These are phyloP conservation scores for Gorsachius magnificus DNA, from an alignment of 2,797 vertebrate genomes.

Conservation along the genomic window DNA sequence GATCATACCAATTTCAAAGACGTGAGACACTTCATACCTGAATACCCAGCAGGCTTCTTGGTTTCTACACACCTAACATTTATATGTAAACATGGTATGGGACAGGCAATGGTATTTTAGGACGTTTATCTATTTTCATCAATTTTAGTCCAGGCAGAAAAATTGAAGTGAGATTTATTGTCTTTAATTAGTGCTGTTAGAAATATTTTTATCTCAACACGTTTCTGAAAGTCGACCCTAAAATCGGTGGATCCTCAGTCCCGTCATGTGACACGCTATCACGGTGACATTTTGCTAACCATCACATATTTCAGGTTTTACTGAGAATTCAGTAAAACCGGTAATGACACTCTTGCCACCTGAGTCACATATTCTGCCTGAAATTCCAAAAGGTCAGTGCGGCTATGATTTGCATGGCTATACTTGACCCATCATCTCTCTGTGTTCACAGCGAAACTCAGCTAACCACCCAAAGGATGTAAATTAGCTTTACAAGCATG, in stretches of 20 bases:
- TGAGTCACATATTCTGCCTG: not conserved
- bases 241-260: not conserved
- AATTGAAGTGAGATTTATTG: not conserved
- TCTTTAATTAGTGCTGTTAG: not conserved
- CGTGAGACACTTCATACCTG: not conserved
- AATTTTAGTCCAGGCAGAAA: not conserved
- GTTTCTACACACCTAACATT: not conserved
- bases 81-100: not conserved
- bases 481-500: not conserved
- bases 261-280: not conserved
- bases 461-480: rapidly evolving
- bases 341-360: not conserved
- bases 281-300: not conserved
- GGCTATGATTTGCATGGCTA: not conserved
- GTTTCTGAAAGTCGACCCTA: not conserved
- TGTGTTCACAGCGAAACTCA: not conserved
- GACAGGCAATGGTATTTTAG: not conserved
- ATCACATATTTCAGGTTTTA: not conserved
- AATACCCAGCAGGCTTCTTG: not conserved
- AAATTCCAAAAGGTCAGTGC: not conserved
- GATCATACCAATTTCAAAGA: not conserved
- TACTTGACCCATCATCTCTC: not conserved
- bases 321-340: not conserved
- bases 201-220: not conserved
- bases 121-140: not conserved